Evolutionary conservation across 2,113 vertebrate species (phyloP).

Genomic region (Platichthys stellatus): DNA sequence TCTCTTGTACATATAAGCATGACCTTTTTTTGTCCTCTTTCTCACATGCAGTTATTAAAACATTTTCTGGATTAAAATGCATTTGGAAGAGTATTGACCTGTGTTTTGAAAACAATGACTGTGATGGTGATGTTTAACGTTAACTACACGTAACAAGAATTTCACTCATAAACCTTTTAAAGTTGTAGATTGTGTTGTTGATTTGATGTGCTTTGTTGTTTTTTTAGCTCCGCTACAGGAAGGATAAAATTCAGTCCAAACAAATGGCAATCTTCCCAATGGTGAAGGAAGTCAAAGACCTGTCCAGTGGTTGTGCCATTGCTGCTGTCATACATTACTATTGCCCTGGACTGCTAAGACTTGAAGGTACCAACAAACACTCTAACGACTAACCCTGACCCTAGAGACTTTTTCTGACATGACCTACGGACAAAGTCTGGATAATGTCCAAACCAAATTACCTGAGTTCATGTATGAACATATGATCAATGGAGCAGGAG

Average conservation of each 20-base stretch:
- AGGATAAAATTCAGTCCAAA: slow-evolving; percentile 87
- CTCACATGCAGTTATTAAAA: slow-evolving; percentile 5
- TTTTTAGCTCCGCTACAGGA: slow-evolving; percentile 90
- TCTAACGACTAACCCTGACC: not conserved
- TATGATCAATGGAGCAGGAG: too few species aligned
- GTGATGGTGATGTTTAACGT: slow-evolving; percentile 14
- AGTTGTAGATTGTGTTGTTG: slow-evolving; percentile 26
- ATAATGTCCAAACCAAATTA: too few species aligned
- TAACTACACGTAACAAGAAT: not conserved
- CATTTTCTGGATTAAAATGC: not conserved
- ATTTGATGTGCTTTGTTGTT: slow-evolving; percentile 17
- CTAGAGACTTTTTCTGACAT: too few species aligned
- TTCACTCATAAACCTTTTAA: not conserved
- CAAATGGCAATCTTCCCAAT: slow-evolving; percentile 86
- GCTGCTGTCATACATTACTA: slow-evolving; percentile 91
- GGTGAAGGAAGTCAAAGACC: slow-evolving; percentile 87
- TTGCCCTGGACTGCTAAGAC: slow-evolving; percentile 87
- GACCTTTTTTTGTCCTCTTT: slow-evolving; percentile 25
- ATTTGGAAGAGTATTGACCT: not conserved
- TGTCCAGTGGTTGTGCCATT: slow-evolving; percentile 89
- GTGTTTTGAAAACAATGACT: slow-evolving; percentile 16
- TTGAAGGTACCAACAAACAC: slow-evolving; percentile 83
- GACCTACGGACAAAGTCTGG: too few species aligned
- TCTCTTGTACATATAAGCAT: slow-evolving; percentile 37
- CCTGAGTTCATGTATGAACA: too few species aligned